Evolutionary conservation across 2,888 invertebrate genomes (phyloP).

Genomic region (Mactromeris polynyma): DNA sequence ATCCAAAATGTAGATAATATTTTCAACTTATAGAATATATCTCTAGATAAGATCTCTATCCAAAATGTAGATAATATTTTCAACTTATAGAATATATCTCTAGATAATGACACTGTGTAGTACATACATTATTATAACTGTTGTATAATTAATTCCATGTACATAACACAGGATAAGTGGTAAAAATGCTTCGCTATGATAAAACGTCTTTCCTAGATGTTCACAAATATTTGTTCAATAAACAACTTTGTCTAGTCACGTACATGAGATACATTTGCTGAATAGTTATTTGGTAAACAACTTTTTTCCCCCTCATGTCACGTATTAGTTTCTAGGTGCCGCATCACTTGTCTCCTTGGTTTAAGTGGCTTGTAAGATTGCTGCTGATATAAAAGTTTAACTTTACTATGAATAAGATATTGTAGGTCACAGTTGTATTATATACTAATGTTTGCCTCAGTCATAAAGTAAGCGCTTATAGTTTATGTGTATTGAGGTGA

Average conservation of each 20-base stretch:
- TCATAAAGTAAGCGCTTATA: too few relatives aligned
- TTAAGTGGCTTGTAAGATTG: neutral
- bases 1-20: neutral
- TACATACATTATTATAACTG: neutral
- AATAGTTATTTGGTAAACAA: neutral
- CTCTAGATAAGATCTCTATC: too few relatives aligned
- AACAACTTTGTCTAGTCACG: neutral
- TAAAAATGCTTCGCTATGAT: neutral
- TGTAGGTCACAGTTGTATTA: neutral
- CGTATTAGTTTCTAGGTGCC: neutral
- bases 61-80: neutral
- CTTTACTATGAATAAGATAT: neutral
- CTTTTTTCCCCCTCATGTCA: neutral
- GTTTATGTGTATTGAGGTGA: too few relatives aligned
- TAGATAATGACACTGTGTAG: neutral
- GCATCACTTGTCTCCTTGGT: neutral
- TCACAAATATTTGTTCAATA: neutral
- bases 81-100: neutral
- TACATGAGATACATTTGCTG: neutral
- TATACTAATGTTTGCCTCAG: neutral
- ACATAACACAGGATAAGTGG: neutral
- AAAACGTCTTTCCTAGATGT: neutral
- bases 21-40: too few relatives aligned
- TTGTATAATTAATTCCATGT: neutral
- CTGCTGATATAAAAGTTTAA: neutral